Base-by-base conservation (phyloP, 2,797 vertebrate species). In the Ctenosaura bakeri region DNA sequence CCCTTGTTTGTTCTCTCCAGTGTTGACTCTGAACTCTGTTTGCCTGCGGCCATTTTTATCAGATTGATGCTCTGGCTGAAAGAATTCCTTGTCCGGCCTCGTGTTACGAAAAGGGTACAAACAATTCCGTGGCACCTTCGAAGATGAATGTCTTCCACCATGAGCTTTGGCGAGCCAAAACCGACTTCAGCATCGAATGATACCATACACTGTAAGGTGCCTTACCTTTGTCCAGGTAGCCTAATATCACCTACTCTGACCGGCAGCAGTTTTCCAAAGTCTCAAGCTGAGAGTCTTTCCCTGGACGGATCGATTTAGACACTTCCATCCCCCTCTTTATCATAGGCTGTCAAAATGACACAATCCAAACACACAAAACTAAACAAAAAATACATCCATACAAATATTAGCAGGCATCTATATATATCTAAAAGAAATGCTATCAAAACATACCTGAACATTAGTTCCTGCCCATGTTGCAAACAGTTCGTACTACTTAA, bases 11-110 rank as follows among this genome's bases (percentile, higher is more conserved):
- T 56, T 71, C 74, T 86, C 84, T 73, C 29, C 18, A 24, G 16
- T 86, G 83, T 90, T 86, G 89, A 80, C 89, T 90, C 35, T 29
- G 66, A 81, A 62, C 73, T 9, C 62, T 66, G 74, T 83, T 64
- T 91, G 71, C 35, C 78, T 38, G 62, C 76, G 64, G 59, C 29
- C 13, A 24, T 18, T 20, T 89, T 86, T 64, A 74, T 87, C 54
- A 62, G 85, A 38, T 66, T 42, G 71, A 38, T 29, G 32, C 22
- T 78, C 13, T 12, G 20, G 73, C 35, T 78, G 83, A 82, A 85
- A 81, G 29, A n/a, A 14, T 78, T 89, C 85, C 42, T 32, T 4
- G 66, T 84, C 86, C 71, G 77, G 38, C 46, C 92, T 90, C 86
- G 24, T 64, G 52, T 64, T 52, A 35, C 81, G 87, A 64, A 87